Base-by-base conservation (phyloP, 2,888 invertebrate genomes). In the Agrotis segetum region DNA sequence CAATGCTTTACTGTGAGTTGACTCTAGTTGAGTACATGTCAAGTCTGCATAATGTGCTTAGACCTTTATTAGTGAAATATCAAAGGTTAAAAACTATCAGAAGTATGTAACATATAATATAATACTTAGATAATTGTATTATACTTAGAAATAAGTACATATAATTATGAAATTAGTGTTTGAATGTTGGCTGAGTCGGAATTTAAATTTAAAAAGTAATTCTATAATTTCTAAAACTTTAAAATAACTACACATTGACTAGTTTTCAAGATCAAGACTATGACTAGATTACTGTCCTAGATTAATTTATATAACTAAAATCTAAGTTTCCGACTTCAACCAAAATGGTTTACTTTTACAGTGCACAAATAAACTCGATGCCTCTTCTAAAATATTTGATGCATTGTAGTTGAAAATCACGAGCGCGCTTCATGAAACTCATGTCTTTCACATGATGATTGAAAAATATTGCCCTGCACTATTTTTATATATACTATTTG, bases 161-260 rank as follows among this genome's bases (percentile, higher is more conserved):
- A 53, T 52, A 34, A 24, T 16, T 58, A 46, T 52, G 60, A 49
- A 55, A 55, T 56, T 21, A 14, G 62, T 71, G 34, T 71, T 82
- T 17, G 11, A 71, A 56, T 19, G 2, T 58, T 56, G 79, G 60
- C 14, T 13, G 79, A 79, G 74, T 79, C 80, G 74, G 79, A 82
- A 82, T 34, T 21, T 5, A 17, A n/a, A 11, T 72, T 13, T 21
- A 52, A 34, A 52, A 52, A 16, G 13, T 34, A 5, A 21, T 16
- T 56, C 16, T 21, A 21, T 16, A 13, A n/a, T 9, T n/a, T 72
- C n/a, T 3, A 40, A 7, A 46, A 56, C 11, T 19, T 2, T 21
- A 34, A 17, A 34, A 17, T 9, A 56, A 9, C 49, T 50, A 58
- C 50, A 46, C 0, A 13, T 70, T 5, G 11, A 21, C 16, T 34